Evolutionary conservation across 2,888 invertebrate species (phyloP).

Genomic region (Brachynemurus nebulosus): DNA sequence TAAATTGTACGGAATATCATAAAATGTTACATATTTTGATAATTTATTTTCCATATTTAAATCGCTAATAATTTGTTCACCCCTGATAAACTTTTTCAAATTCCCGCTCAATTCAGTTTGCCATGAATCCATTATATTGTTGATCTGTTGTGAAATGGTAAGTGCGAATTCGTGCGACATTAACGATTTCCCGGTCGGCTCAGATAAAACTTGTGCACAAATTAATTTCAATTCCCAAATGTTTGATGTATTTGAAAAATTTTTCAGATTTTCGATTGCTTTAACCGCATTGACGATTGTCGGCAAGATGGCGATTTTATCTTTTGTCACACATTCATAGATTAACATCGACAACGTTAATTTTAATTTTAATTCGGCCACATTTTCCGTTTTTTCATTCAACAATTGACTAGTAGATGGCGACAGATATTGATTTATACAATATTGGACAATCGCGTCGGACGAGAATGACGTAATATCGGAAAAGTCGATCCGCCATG

Average conservation of each 20-base stretch:
- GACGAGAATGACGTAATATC: slow-evolving; percentile 63
- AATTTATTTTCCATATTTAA: slow-evolving; percentile 31
- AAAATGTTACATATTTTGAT: slow-evolving; percentile 40
- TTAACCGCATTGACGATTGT: slow-evolving; percentile 55
- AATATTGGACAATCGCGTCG: slow-evolving; percentile 53
- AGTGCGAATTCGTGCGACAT: slow-evolving; percentile 46
- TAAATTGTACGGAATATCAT: slow-evolving; percentile 38
- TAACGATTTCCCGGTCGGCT: slow-evolving; percentile 34
- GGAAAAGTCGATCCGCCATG: slow-evolving; percentile 52
- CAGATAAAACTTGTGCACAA: slow-evolving; percentile 38
- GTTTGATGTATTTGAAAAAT: slow-evolving; percentile 39
- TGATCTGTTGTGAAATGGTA: slow-evolving; percentile 44
- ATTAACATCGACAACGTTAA: slow-evolving; percentile 52
- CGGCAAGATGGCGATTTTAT: slow-evolving; percentile 61
- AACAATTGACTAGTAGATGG: background rate
- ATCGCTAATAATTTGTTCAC: slow-evolving; percentile 28
- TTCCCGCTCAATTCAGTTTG: slow-evolving; percentile 34
- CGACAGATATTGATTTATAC: slow-evolving; percentile 51
- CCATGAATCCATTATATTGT: slow-evolving; percentile 39
- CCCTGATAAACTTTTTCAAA: slow-evolving; percentile 35
- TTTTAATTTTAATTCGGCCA: slow-evolving; percentile 34
- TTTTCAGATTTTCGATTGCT: slow-evolving; percentile 40
- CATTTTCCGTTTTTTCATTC: slow-evolving; percentile 8
- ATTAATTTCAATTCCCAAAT: slow-evolving; percentile 66
- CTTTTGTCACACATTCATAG: slow-evolving; percentile 68